These are phyloP conservation scores for Actinia equina DNA, from an alignment of 64 coral and sea anemone species.

Conservation along the genomic window DNA sequence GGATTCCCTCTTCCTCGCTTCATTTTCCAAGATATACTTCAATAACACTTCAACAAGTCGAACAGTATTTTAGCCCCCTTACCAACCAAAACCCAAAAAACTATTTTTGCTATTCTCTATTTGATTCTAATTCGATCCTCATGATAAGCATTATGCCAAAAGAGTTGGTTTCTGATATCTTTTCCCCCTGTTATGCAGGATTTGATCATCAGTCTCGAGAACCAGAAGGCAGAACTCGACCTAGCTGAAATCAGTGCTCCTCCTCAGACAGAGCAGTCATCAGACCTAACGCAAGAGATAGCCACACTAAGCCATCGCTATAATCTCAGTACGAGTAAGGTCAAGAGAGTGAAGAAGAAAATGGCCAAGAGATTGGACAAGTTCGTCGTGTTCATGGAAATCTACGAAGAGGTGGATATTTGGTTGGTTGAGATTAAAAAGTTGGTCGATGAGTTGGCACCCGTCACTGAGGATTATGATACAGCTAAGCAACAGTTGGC, in stretches of 20 bases:
- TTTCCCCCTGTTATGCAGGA: conserved; percentile 25
- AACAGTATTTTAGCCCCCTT: no score
- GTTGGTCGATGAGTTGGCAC: conserved; percentile 48
- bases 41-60: no score
- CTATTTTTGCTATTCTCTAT: background rate
- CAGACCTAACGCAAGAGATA: conserved; percentile 59
- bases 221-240: conserved; percentile 74
- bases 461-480: conserved; percentile 75
- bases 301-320: conserved; percentile 53
- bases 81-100: no score
- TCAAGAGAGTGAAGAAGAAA: conserved; percentile 57
- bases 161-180: background rate
- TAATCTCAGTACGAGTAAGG: conserved; percentile 67
- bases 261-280: conserved; percentile 45
- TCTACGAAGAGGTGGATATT: conserved; percentile 61
- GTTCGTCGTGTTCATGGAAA: conserved; percentile 49
- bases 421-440: conserved; percentile 63
- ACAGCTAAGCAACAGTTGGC: conserved; percentile 63
- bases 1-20: no score
- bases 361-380: conserved; percentile 64
- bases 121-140: no score
- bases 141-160: background rate
- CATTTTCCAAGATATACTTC: no score
- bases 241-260: conserved; percentile 66
- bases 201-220: conserved; percentile 52